Percentiles rank a stretch among this genome's conserved stretches.
Evolutionary conservation across 2,888 invertebrate species (phyloP).

Genomic region (Callyntrura guangdongensis): DNA sequence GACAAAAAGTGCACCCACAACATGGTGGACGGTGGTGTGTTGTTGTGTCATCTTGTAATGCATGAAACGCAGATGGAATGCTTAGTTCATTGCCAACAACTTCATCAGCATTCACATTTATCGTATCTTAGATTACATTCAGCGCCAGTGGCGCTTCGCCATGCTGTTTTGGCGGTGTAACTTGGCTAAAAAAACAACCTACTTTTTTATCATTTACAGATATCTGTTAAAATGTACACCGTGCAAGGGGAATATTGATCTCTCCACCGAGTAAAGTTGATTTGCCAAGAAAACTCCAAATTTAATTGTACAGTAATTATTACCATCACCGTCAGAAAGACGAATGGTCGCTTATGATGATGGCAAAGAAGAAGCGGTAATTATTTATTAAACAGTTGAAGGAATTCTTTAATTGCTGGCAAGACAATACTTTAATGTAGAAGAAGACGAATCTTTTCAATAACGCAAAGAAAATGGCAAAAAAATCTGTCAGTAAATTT

Average conservation of each 20-base stretch:
- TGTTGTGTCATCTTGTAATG: not conserved
- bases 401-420: not conserved
- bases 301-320: slow-evolving; percentile 13
- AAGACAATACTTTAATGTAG: too few species aligned
- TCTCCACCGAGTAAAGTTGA: not conserved
- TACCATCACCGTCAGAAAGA: slow-evolving; percentile 14
- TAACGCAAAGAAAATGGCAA: not conserved
- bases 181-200: not conserved
- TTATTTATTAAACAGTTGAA: slow-evolving; percentile 49
- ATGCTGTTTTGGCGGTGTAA: not conserved
- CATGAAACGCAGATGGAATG: not conserved
- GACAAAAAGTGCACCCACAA: not conserved
- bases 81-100: slow-evolving; percentile 60
- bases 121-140: not conserved
- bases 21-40: not conserved
- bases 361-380: not conserved
- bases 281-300: slow-evolving; percentile 31
- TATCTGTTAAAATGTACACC: not conserved
- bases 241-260: slow-evolving; percentile 3
- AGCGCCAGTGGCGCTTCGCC: too few species aligned
- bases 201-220: not conserved
- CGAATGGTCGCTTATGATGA: not conserved
- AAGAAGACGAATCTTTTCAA: too few species aligned
- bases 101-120: slow-evolving; percentile 40
- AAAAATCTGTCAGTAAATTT: slow-evolving; percentile 5